A percentile compares a stretch with the other conserved stretches of the same genome.
Evolutionary conservation across 2,797 vertebrate species (phyloP).

Genomic region (Apodemus agrarius): DNA sequence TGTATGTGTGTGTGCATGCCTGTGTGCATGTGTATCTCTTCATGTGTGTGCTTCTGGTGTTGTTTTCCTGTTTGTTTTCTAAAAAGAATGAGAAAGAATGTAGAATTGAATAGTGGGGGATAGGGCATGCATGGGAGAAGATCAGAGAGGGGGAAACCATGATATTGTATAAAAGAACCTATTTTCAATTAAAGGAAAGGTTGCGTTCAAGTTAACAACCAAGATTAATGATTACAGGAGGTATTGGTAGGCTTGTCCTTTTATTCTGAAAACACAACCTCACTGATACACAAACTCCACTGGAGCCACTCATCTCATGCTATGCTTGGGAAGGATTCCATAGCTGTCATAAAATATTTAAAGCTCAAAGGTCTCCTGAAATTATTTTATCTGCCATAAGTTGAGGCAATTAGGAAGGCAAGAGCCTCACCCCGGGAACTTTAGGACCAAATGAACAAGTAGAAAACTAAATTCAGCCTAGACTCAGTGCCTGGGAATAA

Average conservation of each 20-base stretch:
- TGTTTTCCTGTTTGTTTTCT: neutral
- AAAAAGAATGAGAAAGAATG: too few relatives aligned
- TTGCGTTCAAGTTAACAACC: neutral
- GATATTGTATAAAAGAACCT: neutral
- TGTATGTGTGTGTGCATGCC: neutral
- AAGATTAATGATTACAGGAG: neutral
- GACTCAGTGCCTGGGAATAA: neutral
- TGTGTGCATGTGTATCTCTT: neutral
- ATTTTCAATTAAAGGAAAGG: neutral
- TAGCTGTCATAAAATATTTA: constrained; percentile 13
- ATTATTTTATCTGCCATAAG: neutral
- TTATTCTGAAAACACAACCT: constrained; percentile 15
- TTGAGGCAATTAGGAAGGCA: neutral
- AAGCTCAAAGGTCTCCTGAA: constrained; percentile 12
- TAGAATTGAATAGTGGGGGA: neutral
- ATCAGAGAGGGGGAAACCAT: neutral
- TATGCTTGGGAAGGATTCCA: neutral
- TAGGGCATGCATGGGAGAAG: neutral
- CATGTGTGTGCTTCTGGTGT: neutral
- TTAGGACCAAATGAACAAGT: neutral
- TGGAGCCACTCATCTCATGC: neutral
- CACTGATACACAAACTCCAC: neutral
- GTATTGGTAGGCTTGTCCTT: neutral
- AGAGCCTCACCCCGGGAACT: neutral
- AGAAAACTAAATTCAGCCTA: neutral